phyloP scores from a whole-genome alignment of 2,888 invertebrate species.

The Xanthia togata region DNA sequence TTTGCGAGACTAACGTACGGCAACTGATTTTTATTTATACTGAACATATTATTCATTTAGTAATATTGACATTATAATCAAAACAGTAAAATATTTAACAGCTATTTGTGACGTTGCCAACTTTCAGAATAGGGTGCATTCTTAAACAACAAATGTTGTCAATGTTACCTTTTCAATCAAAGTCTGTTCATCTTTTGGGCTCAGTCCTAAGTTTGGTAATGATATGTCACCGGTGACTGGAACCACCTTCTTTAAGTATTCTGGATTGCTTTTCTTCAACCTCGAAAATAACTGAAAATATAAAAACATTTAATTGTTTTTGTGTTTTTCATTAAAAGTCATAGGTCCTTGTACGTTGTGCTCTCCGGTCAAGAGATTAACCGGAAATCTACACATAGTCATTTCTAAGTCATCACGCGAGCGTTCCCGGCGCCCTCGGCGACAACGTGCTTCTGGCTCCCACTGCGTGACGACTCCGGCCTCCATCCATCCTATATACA shows the following conservation, averaged over 20 bases:
- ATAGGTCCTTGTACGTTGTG: neutral
- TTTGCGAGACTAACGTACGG: no score
- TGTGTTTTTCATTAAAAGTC: no score
- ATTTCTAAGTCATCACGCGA: no score
- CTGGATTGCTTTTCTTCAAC: constrained; percentile 91
- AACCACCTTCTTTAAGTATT: constrained; percentile 92
- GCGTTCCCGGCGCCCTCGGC: no score
- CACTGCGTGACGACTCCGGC: neutral
- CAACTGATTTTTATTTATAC: no score
- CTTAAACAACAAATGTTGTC: neutral
- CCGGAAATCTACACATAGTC: no score
- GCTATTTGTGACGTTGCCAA: neutral
- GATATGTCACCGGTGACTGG: constrained; percentile 95
- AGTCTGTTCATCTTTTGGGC: constrained; percentile 87
- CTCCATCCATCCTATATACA: neutral
- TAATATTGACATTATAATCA: neutral
- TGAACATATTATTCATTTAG: no score
- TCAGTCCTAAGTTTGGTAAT: constrained; percentile 93
- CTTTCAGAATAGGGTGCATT: neutral
- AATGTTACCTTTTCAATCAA: constrained; percentile 66
- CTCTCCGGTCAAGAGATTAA: neutral
- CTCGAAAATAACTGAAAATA: constrained; percentile 92
- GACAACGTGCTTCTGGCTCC: no score
- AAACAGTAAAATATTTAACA: neutral
- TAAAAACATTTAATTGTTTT: neutral